These are phyloP conservation scores for Dicrurus megarhynchus DNA, from an alignment of 2,113 vertebrate species.

Conservation along the genomic window DNA sequence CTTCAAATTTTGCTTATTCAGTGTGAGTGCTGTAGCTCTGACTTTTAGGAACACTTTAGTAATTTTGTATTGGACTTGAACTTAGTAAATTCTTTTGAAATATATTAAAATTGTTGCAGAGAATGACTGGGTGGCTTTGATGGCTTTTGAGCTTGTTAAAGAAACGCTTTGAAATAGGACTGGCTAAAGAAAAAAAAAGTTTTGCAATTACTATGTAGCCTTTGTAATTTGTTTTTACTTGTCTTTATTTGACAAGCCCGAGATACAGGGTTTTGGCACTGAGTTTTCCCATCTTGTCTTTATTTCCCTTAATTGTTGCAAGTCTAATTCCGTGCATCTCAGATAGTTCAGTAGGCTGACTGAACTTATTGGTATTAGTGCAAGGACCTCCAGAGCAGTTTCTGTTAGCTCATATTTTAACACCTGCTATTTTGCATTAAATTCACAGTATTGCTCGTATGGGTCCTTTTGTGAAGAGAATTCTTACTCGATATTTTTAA, in stretches of 20 bases:
- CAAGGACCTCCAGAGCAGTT: not conserved
- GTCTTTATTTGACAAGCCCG: not conserved
- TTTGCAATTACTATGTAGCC: not conserved
- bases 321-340: not conserved
- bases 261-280: not conserved
- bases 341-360: not conserved
- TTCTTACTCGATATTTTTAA: not conserved
- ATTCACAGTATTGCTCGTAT: not conserved
- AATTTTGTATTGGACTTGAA: not conserved
- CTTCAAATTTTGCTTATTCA: not conserved
- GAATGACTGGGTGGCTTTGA: not conserved
- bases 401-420: not conserved
- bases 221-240: not conserved
- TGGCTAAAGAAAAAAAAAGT: not conserved
- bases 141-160: not conserved
- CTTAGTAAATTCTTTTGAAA: not conserved
- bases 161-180: not conserved
- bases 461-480: not conserved
- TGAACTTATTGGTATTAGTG: not conserved
- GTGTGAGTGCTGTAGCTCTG: accelerated
- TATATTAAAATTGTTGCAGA: not conserved
- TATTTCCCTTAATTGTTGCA: not conserved
- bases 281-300: not conserved
- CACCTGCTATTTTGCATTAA: not conserved
- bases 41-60: not conserved